phyloP scores from a whole-genome alignment of 2,797 vertebrate genomes.

The Lacerta viridis region DNA sequence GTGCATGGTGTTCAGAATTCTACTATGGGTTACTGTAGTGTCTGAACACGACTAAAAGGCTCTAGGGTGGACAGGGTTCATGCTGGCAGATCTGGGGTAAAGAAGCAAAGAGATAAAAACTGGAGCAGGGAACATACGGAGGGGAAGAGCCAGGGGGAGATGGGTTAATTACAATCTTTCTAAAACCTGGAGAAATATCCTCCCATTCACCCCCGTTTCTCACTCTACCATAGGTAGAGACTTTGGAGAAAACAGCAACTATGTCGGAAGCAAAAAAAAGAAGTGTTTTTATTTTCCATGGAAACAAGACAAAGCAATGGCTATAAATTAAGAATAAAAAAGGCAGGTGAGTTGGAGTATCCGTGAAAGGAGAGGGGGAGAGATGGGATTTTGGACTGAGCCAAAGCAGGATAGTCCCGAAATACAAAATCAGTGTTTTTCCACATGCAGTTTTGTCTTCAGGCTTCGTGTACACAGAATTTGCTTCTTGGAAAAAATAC shows the following conservation, averaged over 20 bases:
- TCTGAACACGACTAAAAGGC: background rate
- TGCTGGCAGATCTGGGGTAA: background rate
- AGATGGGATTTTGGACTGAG: conserved; percentile 5
- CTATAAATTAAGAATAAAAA: conserved; percentile 81
- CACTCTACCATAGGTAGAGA: background rate
- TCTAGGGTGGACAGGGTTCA: background rate
- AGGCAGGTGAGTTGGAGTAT: background rate
- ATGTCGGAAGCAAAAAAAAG: conserved; percentile 33
- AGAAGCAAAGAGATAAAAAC: background rate
- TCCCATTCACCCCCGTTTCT: background rate
- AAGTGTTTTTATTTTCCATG: conserved; percentile 40
- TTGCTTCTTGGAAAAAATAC: background rate
- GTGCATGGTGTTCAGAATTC: too few relatives aligned
- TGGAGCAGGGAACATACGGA: background rate
- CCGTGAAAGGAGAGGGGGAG: background rate
- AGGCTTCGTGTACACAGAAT: background rate
- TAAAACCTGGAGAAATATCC: background rate
- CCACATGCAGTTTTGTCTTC: background rate
- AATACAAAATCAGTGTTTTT: background rate
- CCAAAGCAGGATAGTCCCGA: background rate
- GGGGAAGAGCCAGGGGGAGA: too few relatives aligned
- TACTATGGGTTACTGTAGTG: too few relatives aligned
- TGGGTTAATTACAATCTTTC: background rate
- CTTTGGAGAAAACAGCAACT: background rate
- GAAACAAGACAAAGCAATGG: conserved; percentile 65